Base-by-base conservation (phyloP, 1,140 invertebrate species). In the Rhynchophorus ferrugineus region DNA sequence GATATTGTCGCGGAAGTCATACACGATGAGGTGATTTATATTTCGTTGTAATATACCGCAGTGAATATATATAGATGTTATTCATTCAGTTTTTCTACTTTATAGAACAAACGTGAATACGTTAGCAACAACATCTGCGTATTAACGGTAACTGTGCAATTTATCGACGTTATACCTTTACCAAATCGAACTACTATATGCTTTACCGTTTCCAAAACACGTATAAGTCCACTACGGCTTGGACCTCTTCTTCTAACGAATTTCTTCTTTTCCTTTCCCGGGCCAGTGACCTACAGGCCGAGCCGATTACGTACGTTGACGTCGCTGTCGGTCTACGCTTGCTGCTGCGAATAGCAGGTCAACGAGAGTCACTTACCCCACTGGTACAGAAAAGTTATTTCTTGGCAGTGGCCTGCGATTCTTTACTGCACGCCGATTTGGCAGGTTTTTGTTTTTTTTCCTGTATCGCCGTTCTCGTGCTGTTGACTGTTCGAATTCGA, bases 341-440 rank as follows among this genome's bases (percentile, higher is more conserved):
- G 24, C 24, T 29, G 9, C 21, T 33, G 50, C 50, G 22, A 53
- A 53, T 53, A 46, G 50, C 50, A 53, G 50, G 50, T 53, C 50
- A 53, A 24, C 50, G 50, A 18, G 37, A 53, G 50, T 53, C 50
- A 53, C 50, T 53, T 53, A 53, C 50, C 50, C 50, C 50, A 53
- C 50, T 53, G 50, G 44, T 46, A 53, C 50, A 53, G 43, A 53
- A 46, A 53, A 45, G 50, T 53, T 41, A 52, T 21, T 52, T 37
- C 7, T 19, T 24, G 19, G 13, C 39, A 13, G 35, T 7, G n/a
- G 18, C 11, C 34, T 8, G n/a, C 19, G 9, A 16, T 41, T 41
- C 5, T 5, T 29, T 5, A 5, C 24, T 5, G 24, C 24, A 6
- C 5, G 5, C 5, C 24, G 24, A 29, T 29, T 29, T 29, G 24